Conservation (phyloP, 2,797 vertebrate species). For the Hypotaenidia philippensis region DNA sequence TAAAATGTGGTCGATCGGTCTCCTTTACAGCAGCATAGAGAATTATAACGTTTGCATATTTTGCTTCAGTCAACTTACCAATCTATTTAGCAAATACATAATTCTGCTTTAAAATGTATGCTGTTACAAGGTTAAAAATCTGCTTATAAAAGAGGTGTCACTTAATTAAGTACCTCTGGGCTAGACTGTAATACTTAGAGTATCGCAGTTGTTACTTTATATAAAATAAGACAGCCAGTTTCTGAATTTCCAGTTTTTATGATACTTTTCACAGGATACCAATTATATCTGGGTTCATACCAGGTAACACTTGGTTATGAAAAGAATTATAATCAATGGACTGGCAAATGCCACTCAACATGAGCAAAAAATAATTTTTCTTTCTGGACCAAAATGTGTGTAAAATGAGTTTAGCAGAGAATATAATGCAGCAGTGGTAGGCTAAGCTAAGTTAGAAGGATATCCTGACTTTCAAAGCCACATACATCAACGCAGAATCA, state of each 20-base stretch:
- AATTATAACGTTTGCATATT: neutral
- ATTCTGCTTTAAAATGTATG: conserved; percentile 14
- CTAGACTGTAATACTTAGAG: neutral
- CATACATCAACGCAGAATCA: neutral
- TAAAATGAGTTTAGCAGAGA: neutral
- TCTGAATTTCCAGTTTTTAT: neutral
- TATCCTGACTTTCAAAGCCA: neutral
- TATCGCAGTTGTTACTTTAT: neutral
- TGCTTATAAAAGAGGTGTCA: neutral
- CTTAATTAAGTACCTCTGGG: neutral
- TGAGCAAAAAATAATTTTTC: neutral
- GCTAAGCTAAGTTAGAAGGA: neutral
- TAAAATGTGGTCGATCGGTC: neutral
- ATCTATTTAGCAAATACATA: neutral
- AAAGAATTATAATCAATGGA: neutral
- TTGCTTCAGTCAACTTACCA: neutral
- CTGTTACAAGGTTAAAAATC: neutral
- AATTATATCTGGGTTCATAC: neutral
- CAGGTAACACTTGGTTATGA: neutral
- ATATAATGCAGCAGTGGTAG: neutral
- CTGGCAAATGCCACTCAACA: neutral
- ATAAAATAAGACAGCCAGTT: neutral
- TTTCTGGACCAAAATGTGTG: neutral
- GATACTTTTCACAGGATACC: neutral
- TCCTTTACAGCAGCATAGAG: neutral